phyloP scores from a whole-genome alignment of 2,888 invertebrate genomes.

The Hoplodrina ambigua region DNA sequence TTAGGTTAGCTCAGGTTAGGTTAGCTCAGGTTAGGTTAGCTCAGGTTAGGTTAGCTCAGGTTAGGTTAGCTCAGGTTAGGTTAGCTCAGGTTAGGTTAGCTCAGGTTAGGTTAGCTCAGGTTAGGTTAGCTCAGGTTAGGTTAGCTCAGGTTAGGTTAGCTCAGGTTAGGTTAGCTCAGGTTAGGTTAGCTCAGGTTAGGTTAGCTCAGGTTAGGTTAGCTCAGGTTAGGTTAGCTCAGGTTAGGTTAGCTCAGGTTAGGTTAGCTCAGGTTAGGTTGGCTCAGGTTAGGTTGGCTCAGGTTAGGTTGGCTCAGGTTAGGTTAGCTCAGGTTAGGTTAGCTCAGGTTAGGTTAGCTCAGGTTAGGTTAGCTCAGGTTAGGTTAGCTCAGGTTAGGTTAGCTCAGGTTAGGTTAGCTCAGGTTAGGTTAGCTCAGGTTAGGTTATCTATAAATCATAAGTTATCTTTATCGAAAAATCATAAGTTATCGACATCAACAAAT shows the following conservation, averaged over 20 bases:
- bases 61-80: conserved; percentile 43
- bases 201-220: conserved; percentile 44
- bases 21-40: conserved; percentile 41
- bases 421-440: conserved; percentile 39
- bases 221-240: conserved; percentile 42
- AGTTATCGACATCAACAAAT: no score
- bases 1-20: conserved; percentile 45
- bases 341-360: conserved; percentile 39
- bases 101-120: conserved; percentile 13
- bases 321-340: conserved; percentile 41
- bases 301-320: conserved; percentile 44
- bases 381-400: conserved; percentile 41
- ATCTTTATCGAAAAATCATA: no score
- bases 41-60: conserved; percentile 40
- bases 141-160: conserved; percentile 10
- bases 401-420: conserved; percentile 41
- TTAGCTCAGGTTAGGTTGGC: conserved; percentile 40
- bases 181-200: conserved; percentile 48
- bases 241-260: conserved; percentile 45
- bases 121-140: neutral
- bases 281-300: conserved; percentile 39
- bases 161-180: conserved; percentile 41
- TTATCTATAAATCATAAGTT: no score
- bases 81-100: conserved; percentile 42
- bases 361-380: conserved; percentile 45